Base-by-base conservation (phyloP, 2,797 vertebrate species). In the Lutjanus campechanus region DNA sequence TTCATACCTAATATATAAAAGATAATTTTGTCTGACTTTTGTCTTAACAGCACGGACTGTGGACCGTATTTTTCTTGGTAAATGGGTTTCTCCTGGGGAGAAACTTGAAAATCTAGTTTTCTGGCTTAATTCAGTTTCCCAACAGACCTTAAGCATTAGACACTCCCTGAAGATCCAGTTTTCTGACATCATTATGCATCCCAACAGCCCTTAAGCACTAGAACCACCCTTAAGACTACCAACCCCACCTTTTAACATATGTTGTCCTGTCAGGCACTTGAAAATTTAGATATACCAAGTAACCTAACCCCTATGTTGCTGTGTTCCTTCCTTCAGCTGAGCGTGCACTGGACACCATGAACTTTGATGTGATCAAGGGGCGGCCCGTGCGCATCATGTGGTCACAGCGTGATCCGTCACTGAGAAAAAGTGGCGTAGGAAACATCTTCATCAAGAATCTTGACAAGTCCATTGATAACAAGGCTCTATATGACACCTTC, bases 381-480 rank as follows among this genome's bases (percentile, higher is more conserved):
- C 96, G 97, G 69, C 98, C 98, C 46, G 96, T 99, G 62, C 97
- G 98, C 86, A 99, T 99, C 91, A 99, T 99, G 98, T 99, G 98
- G 98, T 96, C 98, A 72, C 98, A 99, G 93, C 97, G 98, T 68
- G 98, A 99, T 95, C 98, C 98, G 0, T 99, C 98, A 25, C 94
- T 99, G 90, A 97, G 98, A 84, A 99, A 99, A 93, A 99, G 98
- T 0, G 98, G 98, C 0, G 98, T 99, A 5, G 98, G 98, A 81
- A 99, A 99, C 95, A 99, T 99, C 93, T 99, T 99, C 94, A 99
- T 99, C 92, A 99, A 99, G 93, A 99, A 99, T 81, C 94, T 99
- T 82, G 98, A 99, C 93, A 99, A 99, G 94, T 99, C 98, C 46
- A 99, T 99, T 41, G 98, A 99, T 94, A 99, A 99, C 95, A 99